Evolutionary conservation across 2,888 invertebrate species (phyloP).

Genomic region (Meloe dianella): DNA sequence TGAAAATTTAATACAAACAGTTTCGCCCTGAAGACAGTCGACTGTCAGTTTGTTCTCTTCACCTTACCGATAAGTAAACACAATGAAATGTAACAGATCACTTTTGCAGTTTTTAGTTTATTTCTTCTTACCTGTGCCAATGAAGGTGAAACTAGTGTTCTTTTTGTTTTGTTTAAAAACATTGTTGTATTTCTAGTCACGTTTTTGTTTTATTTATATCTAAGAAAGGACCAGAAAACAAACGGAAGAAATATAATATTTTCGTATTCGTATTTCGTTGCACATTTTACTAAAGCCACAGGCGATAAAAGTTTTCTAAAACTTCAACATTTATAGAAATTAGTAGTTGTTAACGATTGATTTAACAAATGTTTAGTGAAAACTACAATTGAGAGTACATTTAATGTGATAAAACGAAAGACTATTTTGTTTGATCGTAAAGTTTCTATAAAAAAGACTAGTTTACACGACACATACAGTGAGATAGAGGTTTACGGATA

Average conservation of each 20-base stretch:
- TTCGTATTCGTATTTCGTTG: slow-evolving; percentile 27
- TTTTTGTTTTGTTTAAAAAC: slow-evolving; percentile 15
- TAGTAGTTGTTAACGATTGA: not conserved
- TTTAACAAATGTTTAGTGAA: slow-evolving; percentile 18
- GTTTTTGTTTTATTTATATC: slow-evolving; percentile 24
- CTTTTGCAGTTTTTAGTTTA: not conserved
- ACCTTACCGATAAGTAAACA: not conserved
- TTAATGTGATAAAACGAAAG: slow-evolving; percentile 30
- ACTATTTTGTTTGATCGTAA: slow-evolving; percentile 42
- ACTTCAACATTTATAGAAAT: not conserved
- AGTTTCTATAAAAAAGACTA: slow-evolving; percentile 29
- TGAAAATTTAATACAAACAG: slow-evolving; percentile 1
- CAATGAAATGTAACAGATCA: slow-evolving; percentile 10
- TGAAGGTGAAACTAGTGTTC: slow-evolving; percentile 9
- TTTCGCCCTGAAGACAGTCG: not conserved
- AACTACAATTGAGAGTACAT: slow-evolving; percentile 35
- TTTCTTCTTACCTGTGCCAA: not conserved
- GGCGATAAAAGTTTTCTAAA: slow-evolving; percentile 10
- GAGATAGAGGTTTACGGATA: slow-evolving; percentile 31
- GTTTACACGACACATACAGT: slow-evolving; percentile 17
- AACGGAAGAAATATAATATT: slow-evolving; percentile 23
- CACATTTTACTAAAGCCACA: slow-evolving; percentile 23
- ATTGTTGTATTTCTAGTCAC: slow-evolving; percentile 22
- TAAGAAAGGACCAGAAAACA: not conserved
- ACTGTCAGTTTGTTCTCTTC: not conserved